These are phyloP conservation scores for Stichodactyla mertensii DNA, from an alignment of 64 coral and sea anemone genomes.

Conservation along the genomic window DNA sequence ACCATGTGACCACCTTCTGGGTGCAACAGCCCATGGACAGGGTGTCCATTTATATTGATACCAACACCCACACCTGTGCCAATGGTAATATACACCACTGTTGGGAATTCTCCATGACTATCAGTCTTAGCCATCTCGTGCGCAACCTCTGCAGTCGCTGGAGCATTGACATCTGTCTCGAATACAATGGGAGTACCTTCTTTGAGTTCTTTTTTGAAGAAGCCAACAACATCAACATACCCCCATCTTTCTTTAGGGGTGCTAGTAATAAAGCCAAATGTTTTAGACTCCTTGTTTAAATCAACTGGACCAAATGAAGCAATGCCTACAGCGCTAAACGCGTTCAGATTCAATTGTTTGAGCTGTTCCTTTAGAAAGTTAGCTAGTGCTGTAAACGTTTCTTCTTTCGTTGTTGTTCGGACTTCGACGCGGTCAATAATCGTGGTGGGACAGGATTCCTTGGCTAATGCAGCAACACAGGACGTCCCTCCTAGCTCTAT, in stretches of 20 bases:
- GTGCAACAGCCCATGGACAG: slow-evolving; percentile 87
- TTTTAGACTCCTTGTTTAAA: slow-evolving; percentile 55
- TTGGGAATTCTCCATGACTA: background rate
- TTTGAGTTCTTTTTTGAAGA: slow-evolving; percentile 56
- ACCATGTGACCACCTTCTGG: slow-evolving; percentile 88
- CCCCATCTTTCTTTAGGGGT: slow-evolving; percentile 76
- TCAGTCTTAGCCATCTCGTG: background rate
- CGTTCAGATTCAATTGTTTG: background rate
- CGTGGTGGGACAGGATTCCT: slow-evolving; percentile 29
- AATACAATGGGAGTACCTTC: slow-evolving; percentile 51
- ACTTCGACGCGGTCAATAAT: slow-evolving; percentile 66
- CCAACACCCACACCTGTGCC: slow-evolving; percentile 89
- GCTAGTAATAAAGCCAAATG: slow-evolving; percentile 76
- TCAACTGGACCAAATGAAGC: slow-evolving; percentile 95
- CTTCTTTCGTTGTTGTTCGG: slow-evolving; percentile 24
- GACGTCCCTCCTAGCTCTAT: slow-evolving; percentile 87
- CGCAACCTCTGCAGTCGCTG: slow-evolving; percentile 66
- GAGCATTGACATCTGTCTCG: slow-evolving; percentile 90
- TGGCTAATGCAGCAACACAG: slow-evolving; percentile 75
- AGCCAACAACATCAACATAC: slow-evolving; percentile 47
- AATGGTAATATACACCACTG: slow-evolving; percentile 76
- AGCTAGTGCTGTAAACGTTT: slow-evolving; percentile 42
- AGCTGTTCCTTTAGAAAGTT: slow-evolving; percentile 57
- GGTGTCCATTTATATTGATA: slow-evolving; percentile 40
- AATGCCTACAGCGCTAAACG: slow-evolving; percentile 62